Percentiles rank a stretch among this genome's conserved stretches.
These are phyloP conservation scores for Zoanthus sociatus DNA, from an alignment of 92 coral and sea anemone genomes.

Conservation along the genomic window DNA sequence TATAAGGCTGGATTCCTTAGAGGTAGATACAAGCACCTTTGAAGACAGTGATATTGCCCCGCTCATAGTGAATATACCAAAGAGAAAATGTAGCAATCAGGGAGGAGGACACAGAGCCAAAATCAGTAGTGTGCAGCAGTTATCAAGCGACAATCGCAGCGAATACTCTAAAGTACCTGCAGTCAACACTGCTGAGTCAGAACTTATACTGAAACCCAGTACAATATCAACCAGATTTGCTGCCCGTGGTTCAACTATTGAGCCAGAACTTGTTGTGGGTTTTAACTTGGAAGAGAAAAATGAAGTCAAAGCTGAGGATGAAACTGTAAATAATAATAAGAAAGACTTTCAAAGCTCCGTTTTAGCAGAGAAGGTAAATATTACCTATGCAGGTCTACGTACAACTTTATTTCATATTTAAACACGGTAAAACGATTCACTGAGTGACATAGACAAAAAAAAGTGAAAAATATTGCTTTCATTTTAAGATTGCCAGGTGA, in stretches of 20 bases:
- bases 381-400: too few species aligned
- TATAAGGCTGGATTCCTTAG: conserved; percentile 27
- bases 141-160: background rate
- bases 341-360: background rate
- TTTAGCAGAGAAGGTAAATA: conserved; percentile 26
- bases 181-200: background rate
- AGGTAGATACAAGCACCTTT: conserved; percentile 13
- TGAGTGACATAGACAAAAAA: background rate
- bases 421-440: too few species aligned
- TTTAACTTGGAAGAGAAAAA: conserved; percentile 3
- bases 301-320: conserved; percentile 8
- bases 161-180: background rate
- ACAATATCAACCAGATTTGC: conserved; percentile 1
- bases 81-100: conserved; percentile 9
- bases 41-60: conserved; percentile 1
- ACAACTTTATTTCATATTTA: background rate
- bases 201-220: background rate
- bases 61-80: conserved; percentile 1
- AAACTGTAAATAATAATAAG: background rate
- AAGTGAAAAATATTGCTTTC: background rate
- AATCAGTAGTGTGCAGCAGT: conserved; percentile 2
- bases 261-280: conserved; percentile 11
- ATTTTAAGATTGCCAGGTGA: background rate
- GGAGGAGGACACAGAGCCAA: background rate
- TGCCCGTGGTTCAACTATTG: conserved; percentile 22